phyloP scores from a whole-genome alignment of 2,797 vertebrate species.

The Cynodonichthys magdalenae region DNA sequence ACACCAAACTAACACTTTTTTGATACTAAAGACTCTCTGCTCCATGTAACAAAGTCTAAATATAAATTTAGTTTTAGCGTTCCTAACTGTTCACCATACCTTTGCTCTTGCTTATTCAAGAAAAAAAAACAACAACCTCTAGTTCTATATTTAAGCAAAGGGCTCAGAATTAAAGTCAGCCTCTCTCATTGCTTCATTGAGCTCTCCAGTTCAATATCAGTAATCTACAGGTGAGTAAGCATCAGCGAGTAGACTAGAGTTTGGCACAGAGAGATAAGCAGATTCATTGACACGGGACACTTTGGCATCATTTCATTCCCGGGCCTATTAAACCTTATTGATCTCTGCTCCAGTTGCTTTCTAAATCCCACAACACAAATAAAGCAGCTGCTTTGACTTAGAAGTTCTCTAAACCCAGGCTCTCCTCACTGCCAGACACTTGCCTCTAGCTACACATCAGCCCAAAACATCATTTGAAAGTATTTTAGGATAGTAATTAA shows the following conservation, averaged over 20 bases:
- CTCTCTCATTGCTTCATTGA: slow-evolving; percentile 51
- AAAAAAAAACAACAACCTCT: slow-evolving; percentile 34
- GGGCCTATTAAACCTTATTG: slow-evolving; percentile 80
- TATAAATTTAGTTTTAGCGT: slow-evolving; percentile 34
- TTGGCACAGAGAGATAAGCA: slow-evolving; percentile 81
- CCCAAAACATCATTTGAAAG: slow-evolving; percentile 69
- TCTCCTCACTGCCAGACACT: slow-evolving; percentile 33
- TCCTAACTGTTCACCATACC: not conserved
- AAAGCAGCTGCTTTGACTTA: slow-evolving; percentile 67
- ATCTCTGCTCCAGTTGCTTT: slow-evolving; percentile 72
- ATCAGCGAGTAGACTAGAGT: slow-evolving; percentile 50
- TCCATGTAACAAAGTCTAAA: slow-evolving; percentile 34
- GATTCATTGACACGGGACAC: slow-evolving; percentile 80
- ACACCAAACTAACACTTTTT: slow-evolving; percentile 19
- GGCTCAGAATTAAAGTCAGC: slow-evolving; percentile 48
- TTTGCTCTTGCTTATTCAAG: slow-evolving; percentile 8
- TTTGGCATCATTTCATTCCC: slow-evolving; percentile 77
- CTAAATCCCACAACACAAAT: slow-evolving; percentile 73
- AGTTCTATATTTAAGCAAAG: slow-evolving; percentile 52
- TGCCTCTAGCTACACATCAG: slow-evolving; percentile 49
- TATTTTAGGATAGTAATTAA: slow-evolving; percentile 77
- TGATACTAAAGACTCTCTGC: slow-evolving; percentile 24
- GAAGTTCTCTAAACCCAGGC: slow-evolving; percentile 45
- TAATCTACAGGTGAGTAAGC: slow-evolving; percentile 76
- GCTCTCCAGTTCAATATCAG: slow-evolving; percentile 62